phyloP scores from a whole-genome alignment of 2,888 invertebrate species.

The Eupeodes latifasciatus region DNA sequence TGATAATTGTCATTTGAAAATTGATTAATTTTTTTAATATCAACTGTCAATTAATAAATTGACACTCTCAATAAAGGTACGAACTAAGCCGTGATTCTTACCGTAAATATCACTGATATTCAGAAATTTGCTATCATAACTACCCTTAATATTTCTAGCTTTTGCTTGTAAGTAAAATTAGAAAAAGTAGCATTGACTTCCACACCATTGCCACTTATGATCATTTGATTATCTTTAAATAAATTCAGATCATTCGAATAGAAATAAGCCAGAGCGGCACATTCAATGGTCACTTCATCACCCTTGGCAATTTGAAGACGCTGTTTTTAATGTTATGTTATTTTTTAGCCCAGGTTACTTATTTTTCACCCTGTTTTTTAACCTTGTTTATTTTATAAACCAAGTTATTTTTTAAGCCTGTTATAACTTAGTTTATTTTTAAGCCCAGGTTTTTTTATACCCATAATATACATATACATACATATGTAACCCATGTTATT shows the following conservation, averaged over 20 bases:
- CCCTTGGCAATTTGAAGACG: conserved; percentile 84
- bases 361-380: no score
- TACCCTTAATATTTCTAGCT: conserved; percentile 78
- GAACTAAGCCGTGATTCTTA: conserved; percentile 76
- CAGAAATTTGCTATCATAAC: conserved; percentile 79
- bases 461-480: no score
- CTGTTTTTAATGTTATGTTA: no score
- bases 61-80: background rate
- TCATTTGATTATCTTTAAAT: conserved; percentile 81
- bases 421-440: no score
- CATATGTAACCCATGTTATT: no score
- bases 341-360: no score
- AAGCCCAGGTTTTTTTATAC: no score
- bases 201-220: conserved; percentile 77
- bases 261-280: conserved; percentile 86
- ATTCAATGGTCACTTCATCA: conserved; percentile 86
- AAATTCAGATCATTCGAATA: conserved; percentile 85
- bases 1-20: no score
- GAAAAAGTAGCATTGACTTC: conserved; percentile 78
- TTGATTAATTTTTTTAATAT: no score
- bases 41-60: no score
- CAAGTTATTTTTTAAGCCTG: no score
- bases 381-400: no score
- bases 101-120: conserved; percentile 82
- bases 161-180: conserved; percentile 80